Base-by-base conservation (phyloP, 2,888 invertebrate genomes). In the Merodon equestris region DNA sequence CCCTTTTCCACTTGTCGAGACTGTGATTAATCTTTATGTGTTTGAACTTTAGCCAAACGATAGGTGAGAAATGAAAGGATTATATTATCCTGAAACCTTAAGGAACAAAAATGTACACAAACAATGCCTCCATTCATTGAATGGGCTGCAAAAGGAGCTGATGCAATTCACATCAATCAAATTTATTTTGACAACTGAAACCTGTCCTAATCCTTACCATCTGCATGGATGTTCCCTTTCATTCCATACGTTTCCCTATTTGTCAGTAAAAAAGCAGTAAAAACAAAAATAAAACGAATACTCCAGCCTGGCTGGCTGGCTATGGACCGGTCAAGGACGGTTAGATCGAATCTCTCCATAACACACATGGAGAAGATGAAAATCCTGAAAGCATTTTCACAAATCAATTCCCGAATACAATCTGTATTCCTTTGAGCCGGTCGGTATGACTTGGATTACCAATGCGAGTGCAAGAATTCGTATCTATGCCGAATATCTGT, bases 181-280 rank as follows among this genome's bases (percentile, higher is more conserved):
- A 77, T 73, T 68, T 73, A 73, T 73, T 77, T 77, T 77, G 77
- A 77, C 77, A 76, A 63, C 67, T 72, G 63, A 53, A 73, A 73
- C 73, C 77, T 77, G 73, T 73, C 44, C 48, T 54, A 64, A 75
- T 70, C 58, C 58, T 13, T 47, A 54, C 13, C 77, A 77, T 73
- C 77, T 77, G 73, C 27, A 27, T 27, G 27, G 2, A 27, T 27
- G 27, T 27, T 27, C 27, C n/a, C 3, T 27, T 27, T 27, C 3
- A 27, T 56, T 15, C 12, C 9, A 38, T 38, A 9, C 9, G 42
- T 50, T n/a, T n/a, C n/a, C n/a, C n/a, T n/a, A n/a, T n/a, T n/a
- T n/a, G n/a, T n/a, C n/a, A n/a, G n/a, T n/a, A n/a, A n/a, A n/a
- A n/a, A n/a, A n/a, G n/a, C n/a, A n/a, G n/a, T n/a, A n/a, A n/a